Conservation (phyloP, 2,113 vertebrate genomes). For the Salvelinus alpinus region DNA sequence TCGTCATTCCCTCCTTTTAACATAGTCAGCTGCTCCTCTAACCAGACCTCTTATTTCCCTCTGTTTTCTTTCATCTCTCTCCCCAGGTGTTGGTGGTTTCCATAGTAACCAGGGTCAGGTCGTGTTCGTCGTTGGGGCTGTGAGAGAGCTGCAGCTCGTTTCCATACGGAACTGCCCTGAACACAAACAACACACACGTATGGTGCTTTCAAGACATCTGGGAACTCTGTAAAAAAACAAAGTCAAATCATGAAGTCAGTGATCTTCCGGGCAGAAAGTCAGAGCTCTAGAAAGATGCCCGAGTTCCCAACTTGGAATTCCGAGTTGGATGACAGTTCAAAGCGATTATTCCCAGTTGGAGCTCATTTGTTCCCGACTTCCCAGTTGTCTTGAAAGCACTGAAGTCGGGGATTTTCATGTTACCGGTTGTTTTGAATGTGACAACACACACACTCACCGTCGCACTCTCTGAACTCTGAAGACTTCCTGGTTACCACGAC, state of each 20-base stretch:
- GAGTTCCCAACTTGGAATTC: too few relatives aligned
- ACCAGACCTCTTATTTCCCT: conserved; percentile 46
- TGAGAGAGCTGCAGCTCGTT: background rate
- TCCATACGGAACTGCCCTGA: background rate
- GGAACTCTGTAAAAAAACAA: too few relatives aligned
- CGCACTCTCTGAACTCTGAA: conserved; percentile 34
- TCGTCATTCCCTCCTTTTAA: conserved; percentile 17
- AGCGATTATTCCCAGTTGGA: too few relatives aligned
- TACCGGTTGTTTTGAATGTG: too few relatives aligned
- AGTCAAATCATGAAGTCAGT: too few relatives aligned
- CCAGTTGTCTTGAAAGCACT: too few relatives aligned
- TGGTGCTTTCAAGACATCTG: background rate
- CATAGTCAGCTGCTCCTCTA: conserved; percentile 57
- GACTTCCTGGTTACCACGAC: conserved; percentile 42
- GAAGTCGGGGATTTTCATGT: too few relatives aligned
- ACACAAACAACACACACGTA: conserved; percentile 24
- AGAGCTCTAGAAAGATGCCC: too few relatives aligned
- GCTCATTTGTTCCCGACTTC: too few relatives aligned
- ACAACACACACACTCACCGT: conserved; percentile 9
- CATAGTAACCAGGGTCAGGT: conserved; percentile 47
- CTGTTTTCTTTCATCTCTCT: conserved; percentile 18
- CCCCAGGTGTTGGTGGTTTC: conserved; percentile 60
- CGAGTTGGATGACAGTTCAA: too few relatives aligned
- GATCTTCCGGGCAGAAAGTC: too few relatives aligned
- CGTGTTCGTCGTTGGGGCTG: background rate